Evolutionary conservation across 1,140 invertebrate species (phyloP), one percentile per base, ranked within the genome.

Genomic region (Habropoda laboriosa): DNA sequence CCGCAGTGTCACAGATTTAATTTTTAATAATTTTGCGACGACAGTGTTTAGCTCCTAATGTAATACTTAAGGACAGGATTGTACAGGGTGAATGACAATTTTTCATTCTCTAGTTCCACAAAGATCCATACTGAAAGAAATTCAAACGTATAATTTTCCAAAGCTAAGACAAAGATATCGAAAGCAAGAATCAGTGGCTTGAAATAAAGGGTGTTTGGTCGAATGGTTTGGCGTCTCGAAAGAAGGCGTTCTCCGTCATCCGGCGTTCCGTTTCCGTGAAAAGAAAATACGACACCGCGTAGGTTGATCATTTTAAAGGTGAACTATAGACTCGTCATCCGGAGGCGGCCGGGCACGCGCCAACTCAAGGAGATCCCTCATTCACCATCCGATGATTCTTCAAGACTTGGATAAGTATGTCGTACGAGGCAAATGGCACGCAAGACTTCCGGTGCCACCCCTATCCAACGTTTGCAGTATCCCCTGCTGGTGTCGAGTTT

Each of bases 401-500:
- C 73, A 87, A 87, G 89, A 90, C 86, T 83, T 60, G 88, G 87
- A 89, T 85, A 90, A 90, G 89, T 90, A 88, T 82, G 85, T 84
- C 85, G 80, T 86, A 83, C 82, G 85, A 87, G 84, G 88, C 90
- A 91, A 92, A 92, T 91, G 91, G 91, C 90, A 92, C 90, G 89
- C 91, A 90, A 92, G 89, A 92, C 90, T 91, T 92, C 91, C 91
- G 91, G 89, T 84, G 68, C 89, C 85, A 82, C 81, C 83, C 79
- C 80, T 49, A 55, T 57, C 76, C 79, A 68, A 49, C 73, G n/a
- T 81, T 75, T 61, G 47, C 58, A 73, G 70, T 76, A 79, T 60
- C 74, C 80, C 85, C 84, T 68, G 82, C 66, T 67, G 63, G 84
- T 88, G 86, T 88, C 87, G 87, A 86, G 82, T 88, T 91, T 77